Evolutionary conservation across 2,797 vertebrate genomes (phyloP), one percentile per base, ranked within the genome.

Genomic region (Sebastes steindachneri): DNA sequence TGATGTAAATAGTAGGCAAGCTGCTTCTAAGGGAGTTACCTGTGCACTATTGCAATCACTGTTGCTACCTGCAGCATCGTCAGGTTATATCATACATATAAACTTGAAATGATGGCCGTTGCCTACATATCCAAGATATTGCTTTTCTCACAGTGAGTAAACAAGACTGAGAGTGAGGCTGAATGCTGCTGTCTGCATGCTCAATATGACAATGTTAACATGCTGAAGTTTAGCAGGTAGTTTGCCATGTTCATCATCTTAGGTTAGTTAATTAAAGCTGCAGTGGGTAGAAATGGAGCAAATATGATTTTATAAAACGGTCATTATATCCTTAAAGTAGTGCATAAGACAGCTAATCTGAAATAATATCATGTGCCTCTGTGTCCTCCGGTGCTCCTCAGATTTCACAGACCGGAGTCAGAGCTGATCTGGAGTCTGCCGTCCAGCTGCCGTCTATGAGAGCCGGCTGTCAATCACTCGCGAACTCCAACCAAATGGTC

Each of bases 1-100:
- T 71, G 55, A 76, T 71, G 79, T 19, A 75, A 80, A 80, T 48
- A 58, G 17, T 48, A 58, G 17, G 26, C 12, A 73, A 31, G 19
- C 23, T 58, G 12, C 45, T 57, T 66, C 12, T 37, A 2, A 58
- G 71, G 17, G 31, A 58, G n/a, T 53, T 59, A 58, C 6, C 28
- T 54, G n/a, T 60, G 23, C 15, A 5, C 28, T 19, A n/a, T 57
- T 68, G 62, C 10, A 8, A 9, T 77, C 19, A 35, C 23, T 58
- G 19, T 21, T 62, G 37, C 51, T 74, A 35, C 28, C 14, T 37
- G 21, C 25, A 58, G 29, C 57, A 25, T 57, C 45, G 35, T 17
- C 45, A 19, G 41, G n/a, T 31, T 60, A 23, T 15, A 23, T 37
- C 12, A 41, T 59, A 19, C 3, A 21, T 9, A 57, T 62, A 1